Conservation (phyloP, 1,140 invertebrate species). For the Meloidogyne chitwoodi region DNA sequence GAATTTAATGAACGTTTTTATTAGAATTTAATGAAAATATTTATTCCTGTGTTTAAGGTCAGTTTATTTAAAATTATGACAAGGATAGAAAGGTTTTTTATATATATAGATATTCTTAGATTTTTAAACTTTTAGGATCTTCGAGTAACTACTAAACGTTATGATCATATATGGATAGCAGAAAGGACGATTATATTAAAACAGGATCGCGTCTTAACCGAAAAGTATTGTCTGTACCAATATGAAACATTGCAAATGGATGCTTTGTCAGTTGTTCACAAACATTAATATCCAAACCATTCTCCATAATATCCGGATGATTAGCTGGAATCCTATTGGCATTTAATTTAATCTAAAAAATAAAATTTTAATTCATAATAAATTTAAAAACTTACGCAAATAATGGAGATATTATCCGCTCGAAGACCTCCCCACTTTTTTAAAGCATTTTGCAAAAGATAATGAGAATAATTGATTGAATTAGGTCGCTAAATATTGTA, state of each 20-base stretch:
- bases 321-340: neutral
- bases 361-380: neutral
- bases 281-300: constrained; percentile 20
- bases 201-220: neutral
- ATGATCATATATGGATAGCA: constrained; percentile 85
- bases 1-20: constrained; percentile 91
- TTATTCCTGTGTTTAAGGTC: constrained; percentile 84
- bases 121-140: constrained; percentile 35
- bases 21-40: constrained; percentile 88
- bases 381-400: constrained; percentile 21
- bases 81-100: constrained; percentile 64
- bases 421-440: constrained; percentile 27
- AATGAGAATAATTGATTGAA: constrained; percentile 24
- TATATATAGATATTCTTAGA: too few relatives aligned
- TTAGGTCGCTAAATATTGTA: neutral
- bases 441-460: constrained; percentile 23
- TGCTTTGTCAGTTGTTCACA: constrained; percentile 8
- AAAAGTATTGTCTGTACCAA: constrained; percentile 4
- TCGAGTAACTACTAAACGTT: constrained; percentile 74
- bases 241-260: constrained; percentile 24
- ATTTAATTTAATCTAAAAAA: constrained; percentile 28
- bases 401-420: constrained; percentile 32
- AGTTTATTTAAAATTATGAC: constrained; percentile 88
- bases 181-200: constrained; percentile 83
- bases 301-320: neutral